Base-by-base conservation (phyloP, 2,113 vertebrate genomes). In the Chloroceryle aenea region DNA sequence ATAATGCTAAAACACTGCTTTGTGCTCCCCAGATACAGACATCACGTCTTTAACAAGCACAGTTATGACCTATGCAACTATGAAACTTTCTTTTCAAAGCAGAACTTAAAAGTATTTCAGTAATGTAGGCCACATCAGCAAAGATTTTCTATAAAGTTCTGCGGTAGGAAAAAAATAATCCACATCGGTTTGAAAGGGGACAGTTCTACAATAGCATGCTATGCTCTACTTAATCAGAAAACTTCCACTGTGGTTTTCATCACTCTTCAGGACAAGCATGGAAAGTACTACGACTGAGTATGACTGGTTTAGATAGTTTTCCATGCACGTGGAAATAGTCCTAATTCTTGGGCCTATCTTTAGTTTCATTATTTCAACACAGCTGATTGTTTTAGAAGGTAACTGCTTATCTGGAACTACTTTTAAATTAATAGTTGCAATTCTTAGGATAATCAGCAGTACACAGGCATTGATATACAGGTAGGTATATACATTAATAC, bases 131-230 rank as follows among this genome's bases (percentile, higher is more conserved):
- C 66, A 82, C 29, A 47, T 10, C 17, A 68, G 21, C 30, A 82
- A 71, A 47, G 23, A 32, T 23, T 77, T 91, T 93, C 81, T 85
- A 52, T 32, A 45, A 93, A 76, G 19, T 48, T 82, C 71, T 66
- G 29, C 20, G 3, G n/a, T 6, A 75, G 32, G 42, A 80, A 83
- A 34, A 68, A 45, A 50, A 50, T 61, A 61, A 4, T 5, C 23
- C 30, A 14, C 14, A 68, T 11, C 0, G 4, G 7, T 68, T 63
- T 77, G 34, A n/a, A 26, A 72, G 4, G 10, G 15, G 14, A 42
- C 12, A 47, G 23, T 40, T 76, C 40, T 50, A 58, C 50, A 27
- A 30, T 12, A 62, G 45, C 22, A 66, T 7, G 25, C 6, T 68
- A 66, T 7, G 22, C 6, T 68, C 34, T 36, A 29, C 8, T n/a